phyloP scores from a whole-genome alignment of 2,888 invertebrate species.

The Stenurella melanura region DNA sequence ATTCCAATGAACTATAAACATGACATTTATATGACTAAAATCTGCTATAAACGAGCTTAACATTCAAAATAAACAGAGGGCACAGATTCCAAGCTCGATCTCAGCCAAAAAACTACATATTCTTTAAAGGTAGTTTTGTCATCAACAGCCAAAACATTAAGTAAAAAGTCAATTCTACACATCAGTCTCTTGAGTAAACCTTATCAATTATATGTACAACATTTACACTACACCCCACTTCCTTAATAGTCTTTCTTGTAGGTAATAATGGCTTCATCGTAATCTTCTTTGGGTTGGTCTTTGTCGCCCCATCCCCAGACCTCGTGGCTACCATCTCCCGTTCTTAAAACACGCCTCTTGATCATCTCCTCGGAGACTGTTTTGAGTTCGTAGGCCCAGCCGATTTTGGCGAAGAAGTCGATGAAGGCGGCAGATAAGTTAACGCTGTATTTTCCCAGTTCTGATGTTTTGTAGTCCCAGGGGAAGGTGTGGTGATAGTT shows the following conservation, averaged over 20 bases:
- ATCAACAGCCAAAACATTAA: slow-evolving; percentile 33
- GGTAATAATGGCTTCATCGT: slow-evolving; percentile 65
- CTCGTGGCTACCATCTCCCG: slow-evolving; percentile 78
- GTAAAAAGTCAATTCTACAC: slow-evolving; percentile 30
- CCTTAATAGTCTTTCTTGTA: slow-evolving; percentile 58
- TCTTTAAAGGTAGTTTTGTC: slow-evolving; percentile 4
- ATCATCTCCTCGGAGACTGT: slow-evolving; percentile 77
- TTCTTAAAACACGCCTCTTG: slow-evolving; percentile 75
- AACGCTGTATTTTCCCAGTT: slow-evolving; percentile 66
- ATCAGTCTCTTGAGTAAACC: slow-evolving; percentile 27
- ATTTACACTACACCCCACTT: slow-evolving; percentile 8
- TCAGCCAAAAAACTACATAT: slow-evolving; percentile 10
- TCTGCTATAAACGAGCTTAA: not conserved
- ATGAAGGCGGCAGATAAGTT: slow-evolving; percentile 89
- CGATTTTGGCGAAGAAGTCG: slow-evolving; percentile 85
- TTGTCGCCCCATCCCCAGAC: slow-evolving; percentile 89
- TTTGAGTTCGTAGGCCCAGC: slow-evolving; percentile 88
- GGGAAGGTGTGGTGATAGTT: slow-evolving; percentile 89
- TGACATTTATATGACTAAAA: not conserved
- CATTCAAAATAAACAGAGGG: slow-evolving; percentile 3
- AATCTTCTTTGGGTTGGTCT: slow-evolving; percentile 75
- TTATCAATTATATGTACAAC: slow-evolving; percentile 31
- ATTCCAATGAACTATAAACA: not conserved
- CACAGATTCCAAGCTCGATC: not conserved
- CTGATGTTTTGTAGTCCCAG: slow-evolving; percentile 77